A percentile compares a stretch with the other conserved stretches of the same genome.
Conservation (phyloP, 2,888 invertebrate genomes). For the Drosophila yooni region DNA sequence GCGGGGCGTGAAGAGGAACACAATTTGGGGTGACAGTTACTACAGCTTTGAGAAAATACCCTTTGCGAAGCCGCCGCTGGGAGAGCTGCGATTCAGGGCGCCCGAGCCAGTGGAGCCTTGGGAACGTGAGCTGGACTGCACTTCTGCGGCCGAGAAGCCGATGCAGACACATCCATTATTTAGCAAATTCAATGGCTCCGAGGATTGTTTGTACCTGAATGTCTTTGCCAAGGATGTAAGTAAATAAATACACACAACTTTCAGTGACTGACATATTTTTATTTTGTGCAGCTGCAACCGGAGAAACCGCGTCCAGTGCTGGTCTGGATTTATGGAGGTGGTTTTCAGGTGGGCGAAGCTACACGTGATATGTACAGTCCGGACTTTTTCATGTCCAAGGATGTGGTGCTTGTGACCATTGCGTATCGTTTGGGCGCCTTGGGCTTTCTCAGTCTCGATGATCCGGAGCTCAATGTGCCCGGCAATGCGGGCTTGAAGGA, state of each 20-base stretch:
- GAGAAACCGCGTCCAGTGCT: constrained; percentile 82
- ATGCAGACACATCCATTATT: constrained; percentile 82
- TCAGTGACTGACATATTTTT: background rate
- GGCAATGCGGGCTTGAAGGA: constrained; percentile 87
- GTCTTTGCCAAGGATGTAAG: constrained; percentile 84
- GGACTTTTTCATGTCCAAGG: constrained; percentile 85
- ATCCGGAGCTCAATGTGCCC: constrained; percentile 85
- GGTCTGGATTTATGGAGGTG: constrained; percentile 86
- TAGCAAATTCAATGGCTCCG: constrained; percentile 85
- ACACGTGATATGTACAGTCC: constrained; percentile 85
- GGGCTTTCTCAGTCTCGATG: constrained; percentile 86
- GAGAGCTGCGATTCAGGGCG: constrained; percentile 83
- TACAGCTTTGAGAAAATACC: constrained; percentile 84
- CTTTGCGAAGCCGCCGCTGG: constrained; percentile 83
- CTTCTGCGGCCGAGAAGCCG: constrained; percentile 80
- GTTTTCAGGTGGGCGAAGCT: constrained; percentile 85
- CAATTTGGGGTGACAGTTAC: constrained; percentile 82
- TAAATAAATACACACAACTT: background rate
- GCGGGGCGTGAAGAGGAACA: constrained; percentile 81
- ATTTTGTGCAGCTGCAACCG: constrained; percentile 69
- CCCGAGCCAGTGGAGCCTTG: constrained; percentile 85
- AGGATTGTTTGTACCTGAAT: constrained; percentile 87
- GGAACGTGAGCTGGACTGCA: constrained; percentile 84
- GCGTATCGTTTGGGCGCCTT: constrained; percentile 86
- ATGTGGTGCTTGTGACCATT: constrained; percentile 85